Conservation (phyloP, 2,888 invertebrate genomes). For the Scaptomyza parva region DNA sequence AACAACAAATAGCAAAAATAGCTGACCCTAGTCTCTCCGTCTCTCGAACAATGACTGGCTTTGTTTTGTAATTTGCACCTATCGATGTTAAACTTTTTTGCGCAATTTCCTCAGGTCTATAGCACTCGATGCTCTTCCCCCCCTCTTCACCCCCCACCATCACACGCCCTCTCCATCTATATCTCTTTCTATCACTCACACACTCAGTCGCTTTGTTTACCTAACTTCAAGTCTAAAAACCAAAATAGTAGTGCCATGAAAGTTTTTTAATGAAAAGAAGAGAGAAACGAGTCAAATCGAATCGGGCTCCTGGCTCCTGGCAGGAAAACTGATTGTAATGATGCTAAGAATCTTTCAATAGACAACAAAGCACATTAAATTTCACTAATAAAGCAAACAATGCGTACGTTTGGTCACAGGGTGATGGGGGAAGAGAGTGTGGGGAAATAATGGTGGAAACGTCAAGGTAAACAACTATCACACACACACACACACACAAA, state of each 20-base stretch:
- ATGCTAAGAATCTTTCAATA: conserved; percentile 51
- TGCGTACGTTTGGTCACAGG: conserved; percentile 39
- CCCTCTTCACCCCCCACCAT: too few species aligned
- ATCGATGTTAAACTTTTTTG: conserved; percentile 69
- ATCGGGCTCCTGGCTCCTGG: conserved; percentile 1
- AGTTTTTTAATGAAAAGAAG: conserved; percentile 63
- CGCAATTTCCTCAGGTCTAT: conserved; percentile 42
- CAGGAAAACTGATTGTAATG: conserved; percentile 28
- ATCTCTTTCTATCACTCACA: too few species aligned
- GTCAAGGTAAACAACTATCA: conserved; percentile 58
- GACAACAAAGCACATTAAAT: conserved; percentile 73
- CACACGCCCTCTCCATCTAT: too few species aligned
- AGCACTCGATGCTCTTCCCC: not conserved
- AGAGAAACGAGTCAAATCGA: not conserved
- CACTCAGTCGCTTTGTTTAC: not conserved
- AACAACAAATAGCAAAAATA: conserved; percentile 17
- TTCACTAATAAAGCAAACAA: conserved; percentile 79
- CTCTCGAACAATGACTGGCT: conserved; percentile 53
- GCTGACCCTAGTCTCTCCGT: conserved; percentile 30
- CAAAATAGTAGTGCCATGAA: conserved; percentile 43
- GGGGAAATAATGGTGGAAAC: conserved; percentile 13
- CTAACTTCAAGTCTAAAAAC: conserved; percentile 17
- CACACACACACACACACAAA: conserved; percentile 27
- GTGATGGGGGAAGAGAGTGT: not conserved
- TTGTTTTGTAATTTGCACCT: conserved; percentile 82